A percentile compares a stretch with the other conserved stretches of the same genome.
These are phyloP conservation scores for Whitmania pigra DNA, from an alignment of 1,140 invertebrate species.

Conservation along the genomic window DNA sequence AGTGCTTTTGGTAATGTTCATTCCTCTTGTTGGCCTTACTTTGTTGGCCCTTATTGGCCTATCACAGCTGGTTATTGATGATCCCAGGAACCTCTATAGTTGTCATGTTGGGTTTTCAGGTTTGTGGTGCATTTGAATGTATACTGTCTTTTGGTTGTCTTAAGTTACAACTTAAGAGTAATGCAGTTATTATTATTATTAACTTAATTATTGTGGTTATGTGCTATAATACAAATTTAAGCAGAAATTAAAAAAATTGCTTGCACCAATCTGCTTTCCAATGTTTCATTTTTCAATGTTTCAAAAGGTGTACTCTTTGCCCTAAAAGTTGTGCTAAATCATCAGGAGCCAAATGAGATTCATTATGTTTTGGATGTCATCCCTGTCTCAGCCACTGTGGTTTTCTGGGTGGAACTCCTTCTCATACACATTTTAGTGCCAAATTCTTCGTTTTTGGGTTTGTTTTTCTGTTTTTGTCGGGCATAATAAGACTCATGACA, in stretches of 20 bases:
- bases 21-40: constrained; percentile 46
- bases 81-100: constrained; percentile 41
- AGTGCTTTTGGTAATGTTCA: constrained; percentile 48
- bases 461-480: not conserved
- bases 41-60: constrained; percentile 45
- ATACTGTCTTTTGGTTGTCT: not conserved
- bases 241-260: too few relatives aligned
- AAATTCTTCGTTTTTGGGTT: constrained; percentile 40
- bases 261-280: too few relatives aligned
- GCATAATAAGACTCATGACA: not conserved
- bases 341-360: constrained; percentile 41
- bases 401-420: constrained; percentile 56
- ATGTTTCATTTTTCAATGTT: not conserved
- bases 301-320: constrained; percentile 51
- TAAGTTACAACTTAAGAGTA: not conserved
- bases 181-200: too few relatives aligned
- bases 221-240: too few relatives aligned
- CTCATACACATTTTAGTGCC: constrained; percentile 53
- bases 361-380: constrained; percentile 45
- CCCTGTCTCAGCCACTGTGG: constrained; percentile 49
- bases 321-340: constrained; percentile 53
- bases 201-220: too few relatives aligned
- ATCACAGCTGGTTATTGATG: constrained; percentile 30
- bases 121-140: constrained; percentile 28
- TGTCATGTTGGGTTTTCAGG: constrained; percentile 60